These are phyloP conservation scores for Polyergus mexicanus DNA, from an alignment of 1,140 invertebrate species.

Conservation along the genomic window DNA sequence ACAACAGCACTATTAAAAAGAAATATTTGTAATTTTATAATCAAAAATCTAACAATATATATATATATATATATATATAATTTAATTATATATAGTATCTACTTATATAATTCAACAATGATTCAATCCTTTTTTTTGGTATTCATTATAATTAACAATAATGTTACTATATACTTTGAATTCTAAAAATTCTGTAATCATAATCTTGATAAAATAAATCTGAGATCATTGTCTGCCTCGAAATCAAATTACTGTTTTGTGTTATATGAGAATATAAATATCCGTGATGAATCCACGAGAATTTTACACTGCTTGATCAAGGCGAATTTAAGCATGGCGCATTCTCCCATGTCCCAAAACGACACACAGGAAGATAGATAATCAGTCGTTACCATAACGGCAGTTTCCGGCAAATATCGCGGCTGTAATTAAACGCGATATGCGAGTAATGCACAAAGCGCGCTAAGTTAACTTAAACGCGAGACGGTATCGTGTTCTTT, in stretches of 20 bases:
- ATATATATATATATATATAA: no score
- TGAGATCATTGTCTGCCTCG: not conserved
- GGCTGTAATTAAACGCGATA: constrained; percentile 57
- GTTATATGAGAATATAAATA: constrained; percentile 33
- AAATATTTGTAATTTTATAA: constrained; percentile 11
- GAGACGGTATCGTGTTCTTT: constrained; percentile 30
- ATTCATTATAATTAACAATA: no score
- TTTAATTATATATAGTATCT: no score
- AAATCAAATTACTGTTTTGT: constrained; percentile 16
- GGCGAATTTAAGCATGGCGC: constrained; percentile 30
- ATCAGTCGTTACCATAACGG: constrained; percentile 13
- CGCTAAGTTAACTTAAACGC: constrained; percentile 29
- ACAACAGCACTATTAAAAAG: not conserved
- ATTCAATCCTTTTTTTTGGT: not conserved
- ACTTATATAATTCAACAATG: not conserved
- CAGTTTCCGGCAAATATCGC: constrained; percentile 52
- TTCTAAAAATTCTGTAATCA: not conserved
- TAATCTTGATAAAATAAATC: not conserved
- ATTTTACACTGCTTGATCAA: constrained; percentile 47
- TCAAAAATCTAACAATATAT: not conserved
- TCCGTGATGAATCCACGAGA: constrained; percentile 18
- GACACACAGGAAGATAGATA: constrained; percentile 50
- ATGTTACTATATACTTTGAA: not conserved
- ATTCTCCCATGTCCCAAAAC: constrained; percentile 49
- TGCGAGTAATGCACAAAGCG: constrained; percentile 27